Evolutionary conservation across 2,888 invertebrate genomes (phyloP).

Genomic region (Pemphredon lugubris): DNA sequence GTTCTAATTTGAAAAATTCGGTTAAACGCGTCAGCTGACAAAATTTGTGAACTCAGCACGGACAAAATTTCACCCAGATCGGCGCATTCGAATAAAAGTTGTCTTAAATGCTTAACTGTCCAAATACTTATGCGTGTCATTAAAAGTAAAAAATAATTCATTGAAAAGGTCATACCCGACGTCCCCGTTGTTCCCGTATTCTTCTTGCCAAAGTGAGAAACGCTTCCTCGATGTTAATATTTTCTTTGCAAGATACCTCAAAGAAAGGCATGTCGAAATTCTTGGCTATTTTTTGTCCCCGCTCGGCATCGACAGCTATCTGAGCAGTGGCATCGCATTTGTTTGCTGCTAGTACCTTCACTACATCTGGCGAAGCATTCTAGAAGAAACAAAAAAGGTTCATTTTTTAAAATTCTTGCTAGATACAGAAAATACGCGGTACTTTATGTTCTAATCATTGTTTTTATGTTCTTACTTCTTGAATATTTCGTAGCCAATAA

Average conservation of each 20-base stretch:
- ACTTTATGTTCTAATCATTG: background rate
- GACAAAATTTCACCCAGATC: too few species aligned
- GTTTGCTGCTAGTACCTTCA: slow-evolving; percentile 92
- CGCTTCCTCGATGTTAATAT: slow-evolving; percentile 92
- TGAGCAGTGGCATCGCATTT: slow-evolving; percentile 91
- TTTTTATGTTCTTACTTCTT: slow-evolving; percentile 87
- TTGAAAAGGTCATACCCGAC: slow-evolving; percentile 83
- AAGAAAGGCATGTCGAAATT: slow-evolving; percentile 94
- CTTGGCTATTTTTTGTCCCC: slow-evolving; percentile 93
- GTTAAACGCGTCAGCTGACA: too few species aligned
- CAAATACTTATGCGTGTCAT: too few species aligned
- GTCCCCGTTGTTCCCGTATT: slow-evolving; percentile 91
- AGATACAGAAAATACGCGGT: background rate
- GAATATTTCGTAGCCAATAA: slow-evolving; percentile 95
- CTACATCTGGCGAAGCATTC: slow-evolving; percentile 94
- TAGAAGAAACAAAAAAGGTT: slow-evolving; percentile 78
- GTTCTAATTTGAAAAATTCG: too few species aligned
- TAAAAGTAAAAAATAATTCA: too few species aligned
- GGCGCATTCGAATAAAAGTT: too few species aligned
- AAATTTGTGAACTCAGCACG: too few species aligned
- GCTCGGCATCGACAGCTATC: slow-evolving; percentile 89
- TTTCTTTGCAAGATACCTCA: slow-evolving; percentile 93
- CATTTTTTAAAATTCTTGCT: background rate
- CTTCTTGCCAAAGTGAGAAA: slow-evolving; percentile 91
- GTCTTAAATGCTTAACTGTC: too few species aligned